Percentiles rank a stretch among this genome's conserved stretches.
Conservation (phyloP, 2,888 invertebrate genomes). For the Halictus ligatus region DNA sequence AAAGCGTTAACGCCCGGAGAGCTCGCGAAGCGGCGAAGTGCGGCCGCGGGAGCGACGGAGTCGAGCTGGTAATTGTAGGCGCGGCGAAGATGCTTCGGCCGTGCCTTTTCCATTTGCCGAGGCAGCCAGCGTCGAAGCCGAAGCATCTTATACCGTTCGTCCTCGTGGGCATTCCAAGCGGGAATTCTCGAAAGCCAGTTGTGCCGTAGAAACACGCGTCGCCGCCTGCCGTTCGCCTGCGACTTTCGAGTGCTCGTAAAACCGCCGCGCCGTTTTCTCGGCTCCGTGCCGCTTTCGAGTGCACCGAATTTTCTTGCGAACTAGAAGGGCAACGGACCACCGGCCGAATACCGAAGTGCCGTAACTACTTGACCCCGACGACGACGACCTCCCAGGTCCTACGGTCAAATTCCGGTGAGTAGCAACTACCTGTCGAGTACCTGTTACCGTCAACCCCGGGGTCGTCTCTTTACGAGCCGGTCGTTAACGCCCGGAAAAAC, state of each 20-base stretch:
- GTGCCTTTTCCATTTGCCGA: constrained; percentile 70
- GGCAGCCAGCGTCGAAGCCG: constrained; percentile 70
- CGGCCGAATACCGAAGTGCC: constrained; percentile 16
- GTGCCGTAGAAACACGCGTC: constrained; percentile 75
- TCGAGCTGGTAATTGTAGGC: constrained; percentile 66
- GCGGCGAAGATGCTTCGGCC: constrained; percentile 73
- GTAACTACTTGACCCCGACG: constrained; percentile 25
- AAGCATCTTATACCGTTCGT: constrained; percentile 77
- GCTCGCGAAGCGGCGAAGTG: not conserved
- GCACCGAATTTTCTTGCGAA: constrained; percentile 61
- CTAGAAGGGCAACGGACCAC: constrained; percentile 31
- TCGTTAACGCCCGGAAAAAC: constrained; percentile 4
- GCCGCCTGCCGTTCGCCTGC: constrained; percentile 66
- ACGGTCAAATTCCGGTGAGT: constrained; percentile 64
- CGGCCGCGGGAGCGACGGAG: constrained; percentile 38
- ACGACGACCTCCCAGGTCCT: constrained; percentile 4
- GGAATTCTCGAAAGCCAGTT: constrained; percentile 80
- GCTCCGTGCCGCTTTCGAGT: constrained; percentile 53
- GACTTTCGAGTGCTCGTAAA: constrained; percentile 71
- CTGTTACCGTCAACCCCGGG: not conserved
- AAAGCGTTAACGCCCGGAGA: constrained; percentile 19
- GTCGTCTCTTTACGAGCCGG: not conserved
- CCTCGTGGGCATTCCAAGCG: constrained; percentile 79
- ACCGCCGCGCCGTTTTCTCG: constrained; percentile 62
- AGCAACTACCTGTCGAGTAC: constrained; percentile 8